A percentile compares a stretch with the other conserved stretches of the same genome.
These are phyloP conservation scores for Lagopus leucura DNA, from an alignment of 2,113 vertebrate genomes.

Conservation along the genomic window DNA sequence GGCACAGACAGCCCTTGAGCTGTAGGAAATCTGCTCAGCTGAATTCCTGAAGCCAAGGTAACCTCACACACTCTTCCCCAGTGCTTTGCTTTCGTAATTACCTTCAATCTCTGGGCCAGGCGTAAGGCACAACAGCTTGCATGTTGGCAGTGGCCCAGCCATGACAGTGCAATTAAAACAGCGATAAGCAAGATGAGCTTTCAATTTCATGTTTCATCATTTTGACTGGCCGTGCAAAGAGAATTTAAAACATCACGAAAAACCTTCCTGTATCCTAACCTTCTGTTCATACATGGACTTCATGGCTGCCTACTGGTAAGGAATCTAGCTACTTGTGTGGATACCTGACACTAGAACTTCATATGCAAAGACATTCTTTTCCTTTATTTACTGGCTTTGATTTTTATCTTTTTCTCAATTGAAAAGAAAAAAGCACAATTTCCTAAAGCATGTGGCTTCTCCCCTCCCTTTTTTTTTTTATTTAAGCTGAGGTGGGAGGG, in stretches of 20 bases:
- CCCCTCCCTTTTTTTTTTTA: rapidly evolving
- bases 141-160: neutral
- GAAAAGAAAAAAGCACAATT: neutral
- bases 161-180: neutral
- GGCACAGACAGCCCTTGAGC: neutral
- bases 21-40: neutral
- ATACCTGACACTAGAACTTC: neutral
- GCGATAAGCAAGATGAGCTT: neutral
- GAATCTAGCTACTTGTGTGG: neutral
- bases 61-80: neutral
- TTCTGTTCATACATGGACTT: neutral
- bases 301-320: neutral
- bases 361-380: neutral
- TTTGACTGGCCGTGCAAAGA: neutral
- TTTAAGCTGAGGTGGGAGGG: neutral
- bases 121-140: neutral
- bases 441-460: neutral
- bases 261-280: neutral
- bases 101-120: neutral
- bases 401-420: neutral
- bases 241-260: neutral
- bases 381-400: neutral
- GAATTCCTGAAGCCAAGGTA: neutral
- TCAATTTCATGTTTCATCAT: neutral
- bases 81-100: neutral